These are phyloP conservation scores for Netta rufina DNA, from an alignment of 2,797 vertebrate genomes.

Conservation along the genomic window DNA sequence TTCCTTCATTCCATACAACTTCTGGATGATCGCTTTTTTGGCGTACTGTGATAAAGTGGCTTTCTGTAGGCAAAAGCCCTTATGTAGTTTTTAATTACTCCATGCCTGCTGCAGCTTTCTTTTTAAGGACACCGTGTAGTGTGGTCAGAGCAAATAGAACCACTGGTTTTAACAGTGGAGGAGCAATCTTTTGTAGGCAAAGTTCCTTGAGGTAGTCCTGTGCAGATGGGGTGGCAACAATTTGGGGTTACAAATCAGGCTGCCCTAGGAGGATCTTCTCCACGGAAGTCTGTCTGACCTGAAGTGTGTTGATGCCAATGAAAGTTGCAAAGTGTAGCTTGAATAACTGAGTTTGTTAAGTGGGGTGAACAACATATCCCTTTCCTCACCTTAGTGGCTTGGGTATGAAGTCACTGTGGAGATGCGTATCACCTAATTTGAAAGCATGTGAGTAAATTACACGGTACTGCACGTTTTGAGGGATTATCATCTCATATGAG, in stretches of 20 bases:
- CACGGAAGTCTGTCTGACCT: not conserved
- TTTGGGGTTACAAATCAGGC: not conserved
- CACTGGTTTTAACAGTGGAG: not conserved
- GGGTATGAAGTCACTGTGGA: not conserved
- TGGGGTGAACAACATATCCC: not conserved
- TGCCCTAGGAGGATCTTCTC: not conserved
- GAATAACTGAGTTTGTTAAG: not conserved
- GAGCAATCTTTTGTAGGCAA: not conserved
- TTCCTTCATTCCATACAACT: not conserved
- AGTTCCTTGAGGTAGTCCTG: not conserved
- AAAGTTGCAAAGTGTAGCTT: not conserved
- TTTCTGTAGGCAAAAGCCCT: not conserved
- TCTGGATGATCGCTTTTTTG: not conserved
- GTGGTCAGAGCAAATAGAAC: not conserved
- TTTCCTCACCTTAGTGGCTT: not conserved
- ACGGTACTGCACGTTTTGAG: accelerated
- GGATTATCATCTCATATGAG: not conserved
- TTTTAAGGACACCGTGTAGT: not conserved
- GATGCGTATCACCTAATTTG: not conserved
- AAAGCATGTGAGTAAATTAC: not conserved
- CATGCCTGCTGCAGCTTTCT: not conserved
- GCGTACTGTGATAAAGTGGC: not conserved
- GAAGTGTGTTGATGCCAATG: accelerated
- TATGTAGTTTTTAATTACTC: not conserved
- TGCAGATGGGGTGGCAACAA: not conserved